Conservation (phyloP, 2,888 invertebrate genomes). For the Saturnia japonica region DNA sequence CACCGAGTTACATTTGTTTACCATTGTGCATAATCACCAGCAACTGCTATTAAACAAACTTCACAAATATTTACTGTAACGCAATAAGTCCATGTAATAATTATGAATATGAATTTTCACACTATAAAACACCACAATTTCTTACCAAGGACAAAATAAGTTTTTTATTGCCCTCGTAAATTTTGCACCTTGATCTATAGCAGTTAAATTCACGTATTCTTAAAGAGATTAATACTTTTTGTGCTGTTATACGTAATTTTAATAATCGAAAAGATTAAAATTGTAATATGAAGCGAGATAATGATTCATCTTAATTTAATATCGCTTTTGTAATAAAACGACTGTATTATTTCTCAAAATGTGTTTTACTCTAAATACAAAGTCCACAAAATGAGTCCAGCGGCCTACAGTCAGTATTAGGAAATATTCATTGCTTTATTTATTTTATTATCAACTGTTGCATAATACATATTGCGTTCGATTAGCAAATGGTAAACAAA, state of each 20-base stretch:
- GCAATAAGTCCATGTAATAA: conserved; percentile 25
- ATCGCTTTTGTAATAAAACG: background rate
- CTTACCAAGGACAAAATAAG: background rate
- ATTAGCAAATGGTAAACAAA: conserved; percentile 5
- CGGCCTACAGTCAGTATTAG: too few relatives aligned
- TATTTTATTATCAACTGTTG: background rate
- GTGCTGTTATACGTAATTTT: background rate
- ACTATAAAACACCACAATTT: background rate
- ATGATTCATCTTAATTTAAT: background rate
- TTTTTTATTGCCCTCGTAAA: background rate
- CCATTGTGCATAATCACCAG: conserved; percentile 53
- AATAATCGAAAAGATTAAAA: background rate
- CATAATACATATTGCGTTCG: background rate
- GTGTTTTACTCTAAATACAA: background rate
- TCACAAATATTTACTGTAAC: conserved; percentile 31
- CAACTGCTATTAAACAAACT: conserved; percentile 44
- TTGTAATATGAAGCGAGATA: background rate
- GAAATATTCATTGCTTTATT: background rate
- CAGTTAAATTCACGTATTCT: background rate
- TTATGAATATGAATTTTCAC: background rate
- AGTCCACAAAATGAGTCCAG: background rate
- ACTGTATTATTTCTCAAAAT: background rate
- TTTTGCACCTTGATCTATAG: background rate
- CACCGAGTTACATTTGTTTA: conserved; percentile 57
- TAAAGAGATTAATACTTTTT: background rate